Evolutionary conservation across 2,888 invertebrate species (phyloP), one percentile per base, ranked within the genome.

Genomic region (Pardosa pseudoannulata): DNA sequence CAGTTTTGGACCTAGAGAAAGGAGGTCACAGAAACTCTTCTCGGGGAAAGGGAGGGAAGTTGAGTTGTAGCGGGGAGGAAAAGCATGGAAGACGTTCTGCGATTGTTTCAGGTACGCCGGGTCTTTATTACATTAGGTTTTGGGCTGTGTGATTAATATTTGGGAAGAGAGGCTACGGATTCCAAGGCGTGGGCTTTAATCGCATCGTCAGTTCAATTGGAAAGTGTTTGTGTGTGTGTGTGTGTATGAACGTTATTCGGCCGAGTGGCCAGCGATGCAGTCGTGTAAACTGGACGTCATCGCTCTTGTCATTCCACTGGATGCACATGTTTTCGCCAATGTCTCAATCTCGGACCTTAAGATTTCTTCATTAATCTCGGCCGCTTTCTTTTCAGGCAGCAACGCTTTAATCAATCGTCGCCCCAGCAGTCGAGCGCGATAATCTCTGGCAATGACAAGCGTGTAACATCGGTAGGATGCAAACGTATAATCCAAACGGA

Each of bases 1-100:
- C 82, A 56, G 56, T 50, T 83, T 83, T 72, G 72, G 72, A 78
- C 83, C 62, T 32, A 62, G 72, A 50, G 72, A 83, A 83, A 72
- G 64, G 78, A 83, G 83, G 83, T 83, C 83, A 83, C 72, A 29
- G 50, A 67, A 50, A 50, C 73, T 31, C 70, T 70, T 62, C 28
- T 23, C 68, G 28, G 41, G 13, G 27, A 28, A 19, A 19, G 29
- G 29, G 28, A 29, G 64, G 29, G 65, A 46, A 32, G 65, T 1
- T 31, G 36, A 65, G 29, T 7, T n/a, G 67, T 7, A 13, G 36
- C 36, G 73, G 28, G 72, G 65, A 5, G 39, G 65, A 39, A 23
- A 36, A 9, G 67, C 16, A 11, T 76, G 23, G 50, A 39, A 28
- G 67, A 56, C 32, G 50, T 16, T 46, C 29, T 83, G 39, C 70